Base-by-base conservation (phyloP, 2,113 vertebrate species). In the Perca schrenkii region DNA sequence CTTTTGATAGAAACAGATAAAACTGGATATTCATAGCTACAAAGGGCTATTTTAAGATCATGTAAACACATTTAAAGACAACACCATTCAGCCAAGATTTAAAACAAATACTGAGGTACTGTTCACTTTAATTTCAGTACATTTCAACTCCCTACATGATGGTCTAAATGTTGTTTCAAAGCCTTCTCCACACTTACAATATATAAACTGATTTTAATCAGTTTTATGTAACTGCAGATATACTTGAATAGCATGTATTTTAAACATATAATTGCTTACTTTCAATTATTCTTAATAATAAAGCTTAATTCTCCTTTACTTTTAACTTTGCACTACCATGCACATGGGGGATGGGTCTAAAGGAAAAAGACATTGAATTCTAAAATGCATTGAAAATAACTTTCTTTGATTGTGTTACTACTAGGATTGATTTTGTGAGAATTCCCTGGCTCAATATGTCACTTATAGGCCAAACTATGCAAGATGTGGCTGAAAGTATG, bases 11-110 rank as follows among this genome's bases (percentile, higher is more conserved):
- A 82, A 62, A 13, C 7, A 40, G 36, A 76, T 79, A 34, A 80
- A 82, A 70, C 25, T 46, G 36, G 52, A 72, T 79, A 80, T 87
- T 85, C 72, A 64, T 25, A 75, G 13, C 17, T 40, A 54, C 8
- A 50, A 57, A 12, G 13, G 49, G 47, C 31, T 65, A 19, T 80
- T 72, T 66, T 40, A 53, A 62, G 53, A 49, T 21, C 0, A 46
- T 43, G 10, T 31, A 52, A 62, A 34, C 7, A 40, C 10, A 21
- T 19, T 16, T 61, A 19, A 50, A 36, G 8, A 13, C 10, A 40
- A 40, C 40, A 40, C 40, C 40, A 43, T 25, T 8, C 47, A 47
- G 12, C 3, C 52, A 73, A 28, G 13, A 69, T 52, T 58, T 43
- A 34, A 1, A 65, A 56, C 65, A 65, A 56, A 65, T 56, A 22